These are phyloP conservation scores for Talpa occidentalis DNA, from an alignment of 2,113 vertebrate species.

Conservation along the genomic window DNA sequence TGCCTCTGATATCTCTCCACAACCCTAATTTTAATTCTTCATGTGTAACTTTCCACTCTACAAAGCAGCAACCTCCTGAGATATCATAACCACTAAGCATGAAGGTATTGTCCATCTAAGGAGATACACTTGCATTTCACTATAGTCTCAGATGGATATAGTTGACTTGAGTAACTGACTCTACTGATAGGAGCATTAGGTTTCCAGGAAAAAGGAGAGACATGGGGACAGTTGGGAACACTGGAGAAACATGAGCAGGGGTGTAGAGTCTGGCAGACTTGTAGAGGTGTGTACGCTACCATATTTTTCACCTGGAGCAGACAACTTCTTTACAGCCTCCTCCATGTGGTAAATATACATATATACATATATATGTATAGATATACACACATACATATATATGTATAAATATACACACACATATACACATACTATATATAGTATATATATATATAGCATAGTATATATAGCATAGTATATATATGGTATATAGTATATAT, in stretches of 20 bases:
- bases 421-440: no score
- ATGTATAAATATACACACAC: no score
- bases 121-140: not conserved
- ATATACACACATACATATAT: no score
- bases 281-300: not conserved
- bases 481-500: no score
- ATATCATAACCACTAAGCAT: not conserved
- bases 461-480: no score
- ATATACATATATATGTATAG: no score
- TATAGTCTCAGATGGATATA: not conserved
- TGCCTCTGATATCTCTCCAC: not conserved
- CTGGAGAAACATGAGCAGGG: not conserved
- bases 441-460: no score
- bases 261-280: not conserved
- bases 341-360: not conserved
- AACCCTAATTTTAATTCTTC: not conserved
- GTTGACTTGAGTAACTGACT: not conserved
- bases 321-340: not conserved
- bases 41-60: not conserved
- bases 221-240: not conserved
- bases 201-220: not conserved
- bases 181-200: not conserved
- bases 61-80: not conserved
- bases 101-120: not conserved
- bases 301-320: not conserved